Evolutionary conservation across 2,797 vertebrate genomes (phyloP), one percentile per base, ranked within the genome.

Genomic region (Basileuterus tristriatus): DNA sequence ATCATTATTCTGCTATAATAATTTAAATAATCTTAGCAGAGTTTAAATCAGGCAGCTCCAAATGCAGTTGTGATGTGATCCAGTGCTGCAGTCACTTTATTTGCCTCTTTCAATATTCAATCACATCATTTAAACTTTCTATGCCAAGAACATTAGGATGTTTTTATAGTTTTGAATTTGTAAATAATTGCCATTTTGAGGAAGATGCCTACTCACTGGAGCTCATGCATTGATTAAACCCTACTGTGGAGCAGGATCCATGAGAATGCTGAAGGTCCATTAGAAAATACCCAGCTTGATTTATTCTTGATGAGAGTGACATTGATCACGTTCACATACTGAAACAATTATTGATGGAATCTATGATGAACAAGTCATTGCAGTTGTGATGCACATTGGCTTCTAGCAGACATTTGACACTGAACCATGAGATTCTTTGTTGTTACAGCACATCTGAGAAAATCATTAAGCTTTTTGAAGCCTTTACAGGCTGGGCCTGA

Each of bases 311-410:
- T 87, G 75, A 79, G 81, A 79, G 59, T 21, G 24, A n/a, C 86
- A 96, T 86, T 95, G 86, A 90, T 97, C 93, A 89, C 89, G 6
- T 93, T 83, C 91, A 83, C 80, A 93, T 55, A 82, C 75, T 91
- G 90, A 94, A 97, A 90, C 94, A 91, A 94, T 97, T 95, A 97
- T 92, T 97, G 93, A 94, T 95, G 76, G 82, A 81, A 70, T 80
- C 64, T 94, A 43, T 96, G 87, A 97, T 95, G 88, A 97, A 53
- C 77, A 94, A 83, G 83, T 96, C 96, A 71, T 89, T 92, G 62
- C 67, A 63, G 67, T 95, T 88, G 90, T 93, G 93, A 87, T 95
- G 68, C 94, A n/a, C 78, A 70, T 89, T 85, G 81, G 84, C 77
- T 96, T 84, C 81, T 89, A 93, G 94, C 89, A 94, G 89, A 81